These are phyloP conservation scores for Sialis fuliginosa DNA, from an alignment of 2,888 invertebrate genomes.

Conservation along the genomic window DNA sequence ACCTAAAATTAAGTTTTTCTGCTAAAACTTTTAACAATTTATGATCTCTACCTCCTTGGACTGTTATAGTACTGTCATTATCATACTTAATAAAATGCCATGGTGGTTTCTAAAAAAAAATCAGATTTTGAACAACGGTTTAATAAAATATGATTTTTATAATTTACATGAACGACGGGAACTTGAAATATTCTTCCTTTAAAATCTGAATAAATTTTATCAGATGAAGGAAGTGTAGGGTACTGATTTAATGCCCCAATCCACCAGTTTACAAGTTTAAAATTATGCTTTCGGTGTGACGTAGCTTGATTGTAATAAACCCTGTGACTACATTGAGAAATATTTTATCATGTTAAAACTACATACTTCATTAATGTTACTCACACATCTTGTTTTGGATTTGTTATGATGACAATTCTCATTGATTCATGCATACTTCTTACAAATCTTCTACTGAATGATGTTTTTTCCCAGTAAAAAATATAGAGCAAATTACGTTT, in stretches of 20 bases:
- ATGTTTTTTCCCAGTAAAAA: slow-evolving; percentile 45
- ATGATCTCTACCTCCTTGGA: slow-evolving; percentile 55
- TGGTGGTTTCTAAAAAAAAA: slow-evolving; percentile 36
- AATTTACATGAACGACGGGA: slow-evolving; percentile 52
- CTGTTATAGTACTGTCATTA: slow-evolving; percentile 30
- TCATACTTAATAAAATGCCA: slow-evolving; percentile 57
- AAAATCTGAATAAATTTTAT: slow-evolving; percentile 46
- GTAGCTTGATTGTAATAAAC: slow-evolving; percentile 56
- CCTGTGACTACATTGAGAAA: slow-evolving; percentile 32
- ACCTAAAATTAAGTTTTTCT: slow-evolving; percentile 50
- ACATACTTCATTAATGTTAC: slow-evolving; percentile 13
- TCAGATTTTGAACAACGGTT: neutral
- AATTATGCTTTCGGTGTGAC: slow-evolving; percentile 34
- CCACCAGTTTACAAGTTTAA: slow-evolving; percentile 59
- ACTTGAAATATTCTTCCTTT: slow-evolving; percentile 42
- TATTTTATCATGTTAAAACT: neutral
- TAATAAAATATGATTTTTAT: neutral
- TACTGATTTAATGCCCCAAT: slow-evolving; percentile 41
- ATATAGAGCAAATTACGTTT: slow-evolving; percentile 43
- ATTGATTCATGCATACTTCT: slow-evolving; percentile 35
- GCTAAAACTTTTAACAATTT: slow-evolving; percentile 44
- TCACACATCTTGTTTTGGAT: slow-evolving; percentile 39
- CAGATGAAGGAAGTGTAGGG: slow-evolving; percentile 43
- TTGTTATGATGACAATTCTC: slow-evolving; percentile 43
- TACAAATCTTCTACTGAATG: slow-evolving; percentile 31